Evolutionary conservation across 2,797 vertebrate species (phyloP), one percentile per base, ranked within the genome.

Genomic region (Graptemys geographica): DNA sequence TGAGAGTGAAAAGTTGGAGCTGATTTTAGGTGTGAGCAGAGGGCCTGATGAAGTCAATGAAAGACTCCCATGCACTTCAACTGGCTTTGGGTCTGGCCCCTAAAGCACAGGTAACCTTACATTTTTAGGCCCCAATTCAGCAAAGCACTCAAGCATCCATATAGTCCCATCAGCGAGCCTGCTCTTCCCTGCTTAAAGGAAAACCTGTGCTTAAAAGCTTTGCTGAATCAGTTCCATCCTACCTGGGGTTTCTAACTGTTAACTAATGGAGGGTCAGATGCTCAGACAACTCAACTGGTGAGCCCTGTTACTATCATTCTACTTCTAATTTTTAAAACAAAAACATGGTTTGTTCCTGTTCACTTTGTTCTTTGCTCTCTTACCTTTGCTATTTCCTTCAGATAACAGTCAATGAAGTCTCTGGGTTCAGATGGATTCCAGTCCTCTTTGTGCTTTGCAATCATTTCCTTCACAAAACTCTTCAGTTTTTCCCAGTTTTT

Each of bases 331-430:
- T 55, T 49, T 79, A 49, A 74, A n/a, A 31, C 28, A 19, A 4
- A 0, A 0, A 41, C 31, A 13, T 3, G 25, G 19, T 33, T 47
- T 9, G 5, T 13, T 28, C 9, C 7, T 31, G 1, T 81, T 86
- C 90, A 49, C 18, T 76, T 56, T 2, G 4, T 41, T 6, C 3
- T 21, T 53, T 15, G 0, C 0, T 2, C 72, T 28, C 94, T 96
- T 89, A 98, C 98, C 98, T 96, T 98, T 88, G 98, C 92, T 55
- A 98, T 98, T 97, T 99, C 98, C 4, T 96, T 98, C 91, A 99
- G 97, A 90, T 98, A 99, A 93, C 98, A 98, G 95, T 99, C 99
- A 0, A 99, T 98, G 96, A 98, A 98, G 87, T 99, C 98, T 86
- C 95, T 98, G 27, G 62, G 86, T 49, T 98, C 96, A 0, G 76